phyloP scores from a whole-genome alignment of 2,888 invertebrate genomes.

The Andrena dorsata region DNA sequence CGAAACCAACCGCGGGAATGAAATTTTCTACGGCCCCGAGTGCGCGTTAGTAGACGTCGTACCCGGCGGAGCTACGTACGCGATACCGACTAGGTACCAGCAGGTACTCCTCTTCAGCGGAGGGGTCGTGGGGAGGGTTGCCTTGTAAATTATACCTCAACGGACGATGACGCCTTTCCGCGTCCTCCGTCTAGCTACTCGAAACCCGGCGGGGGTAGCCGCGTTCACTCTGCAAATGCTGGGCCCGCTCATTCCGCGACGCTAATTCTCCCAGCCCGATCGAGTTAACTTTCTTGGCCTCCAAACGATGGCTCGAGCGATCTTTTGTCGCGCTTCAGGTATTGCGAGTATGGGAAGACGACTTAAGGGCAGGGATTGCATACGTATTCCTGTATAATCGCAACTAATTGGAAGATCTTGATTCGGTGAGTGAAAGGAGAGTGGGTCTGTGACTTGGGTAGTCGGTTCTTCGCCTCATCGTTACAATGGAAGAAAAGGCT shows the following conservation, averaged over 20 bases:
- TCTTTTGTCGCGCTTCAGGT: background rate
- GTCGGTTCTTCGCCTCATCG: too few species aligned
- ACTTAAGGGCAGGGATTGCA: background rate
- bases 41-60: slow-evolving; percentile 53
- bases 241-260: slow-evolving; percentile 23
- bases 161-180: slow-evolving; percentile 64
- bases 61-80: slow-evolving; percentile 42
- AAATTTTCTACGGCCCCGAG: slow-evolving; percentile 76
- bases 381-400: background rate
- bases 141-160: slow-evolving; percentile 61
- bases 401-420: too few species aligned
- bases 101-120: slow-evolving; percentile 54
- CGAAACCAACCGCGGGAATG: slow-evolving; percentile 81
- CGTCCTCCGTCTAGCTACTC: slow-evolving; percentile 54
- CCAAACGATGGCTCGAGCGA: background rate
- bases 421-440: too few species aligned
- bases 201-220: slow-evolving; percentile 32
- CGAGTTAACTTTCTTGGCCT: slow-evolving; percentile 6
- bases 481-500: too few species aligned
- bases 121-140: slow-evolving; percentile 26
- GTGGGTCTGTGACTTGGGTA: too few species aligned
- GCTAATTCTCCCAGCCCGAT: slow-evolving; percentile 36
- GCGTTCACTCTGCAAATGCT: slow-evolving; percentile 11
- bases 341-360: background rate
- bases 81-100: slow-evolving; percentile 50